A percentile compares a stretch with the other conserved stretches of the same genome.
Evolutionary conservation across 53 echinoderm and acorn worm species (phyloP).

Genomic region (Zoroaster sp.): DNA sequence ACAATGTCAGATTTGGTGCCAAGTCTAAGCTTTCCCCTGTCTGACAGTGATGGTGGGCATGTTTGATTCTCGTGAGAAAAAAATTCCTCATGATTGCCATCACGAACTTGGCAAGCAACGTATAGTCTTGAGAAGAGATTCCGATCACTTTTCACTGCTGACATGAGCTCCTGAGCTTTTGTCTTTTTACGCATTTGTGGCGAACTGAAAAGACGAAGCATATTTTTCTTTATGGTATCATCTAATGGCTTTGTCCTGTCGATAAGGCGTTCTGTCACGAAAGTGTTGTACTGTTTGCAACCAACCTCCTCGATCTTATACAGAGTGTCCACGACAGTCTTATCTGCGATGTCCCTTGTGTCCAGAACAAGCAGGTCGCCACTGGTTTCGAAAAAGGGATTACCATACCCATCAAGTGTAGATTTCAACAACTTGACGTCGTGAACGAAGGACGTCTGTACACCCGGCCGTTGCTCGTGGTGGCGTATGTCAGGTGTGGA

Average conservation of each 20-base stretch:
- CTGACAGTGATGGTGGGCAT: constrained; percentile 43
- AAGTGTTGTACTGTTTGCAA: not conserved
- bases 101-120: constrained; percentile 35
- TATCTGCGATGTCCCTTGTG: not conserved
- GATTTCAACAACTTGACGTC: not conserved
- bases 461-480: not conserved
- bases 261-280: not conserved
- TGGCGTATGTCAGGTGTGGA: not conserved
- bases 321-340: not conserved
- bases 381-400: not conserved
- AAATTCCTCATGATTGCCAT: constrained; percentile 43
- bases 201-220: not conserved
- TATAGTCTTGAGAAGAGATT: constrained; percentile 46
- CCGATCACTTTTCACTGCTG: constrained; percentile 36
- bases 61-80: constrained; percentile 59
- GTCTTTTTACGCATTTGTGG: constrained; percentile 4
- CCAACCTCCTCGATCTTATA: not conserved
- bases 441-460: not conserved
- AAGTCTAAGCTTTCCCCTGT: constrained; percentile 12
- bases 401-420: not conserved
- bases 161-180: constrained; percentile 11
- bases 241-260: not conserved
- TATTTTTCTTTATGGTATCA: not conserved
- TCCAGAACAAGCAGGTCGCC: not conserved
- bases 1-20: constrained; percentile 50